A percentile compares a stretch with the other conserved stretches of the same genome.
These are phyloP conservation scores for Avahi laniger DNA, from an alignment of 2,797 vertebrate genomes.

Conservation along the genomic window DNA sequence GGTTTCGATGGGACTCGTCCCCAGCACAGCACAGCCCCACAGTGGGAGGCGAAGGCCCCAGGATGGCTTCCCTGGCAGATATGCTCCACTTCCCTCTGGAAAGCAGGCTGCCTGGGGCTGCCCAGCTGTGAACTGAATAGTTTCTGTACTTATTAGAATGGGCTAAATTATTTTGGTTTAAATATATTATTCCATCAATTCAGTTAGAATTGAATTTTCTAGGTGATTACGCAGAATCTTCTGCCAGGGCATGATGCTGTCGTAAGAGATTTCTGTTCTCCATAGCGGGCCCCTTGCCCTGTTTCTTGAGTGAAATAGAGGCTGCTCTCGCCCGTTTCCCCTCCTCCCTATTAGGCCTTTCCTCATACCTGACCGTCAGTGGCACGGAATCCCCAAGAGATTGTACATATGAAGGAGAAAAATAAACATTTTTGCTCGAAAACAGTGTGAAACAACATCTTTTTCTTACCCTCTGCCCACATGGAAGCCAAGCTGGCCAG, in stretches of 20 bases:
- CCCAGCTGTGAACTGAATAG: constrained; percentile 91
- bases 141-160: constrained; percentile 85
- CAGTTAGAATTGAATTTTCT: constrained; percentile 93
- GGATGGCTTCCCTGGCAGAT: neutral
- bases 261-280: constrained; percentile 95
- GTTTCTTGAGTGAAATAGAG: constrained; percentile 85
- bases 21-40: neutral
- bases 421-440: constrained; percentile 99
- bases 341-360: constrained; percentile 84
- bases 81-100: constrained; percentile 76
- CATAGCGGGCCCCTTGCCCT: constrained; percentile 86
- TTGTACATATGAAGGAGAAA: constrained; percentile 91
- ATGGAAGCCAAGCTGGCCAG: constrained; percentile 5
- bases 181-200: constrained; percentile 91
- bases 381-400: constrained; percentile 90
- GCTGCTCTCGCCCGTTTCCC: constrained; percentile 80
- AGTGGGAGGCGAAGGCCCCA: neutral
- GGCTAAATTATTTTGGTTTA: constrained; percentile 84
- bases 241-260: constrained; percentile 89
- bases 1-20: neutral
- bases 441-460: constrained; percentile 80
- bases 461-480: constrained; percentile 70
- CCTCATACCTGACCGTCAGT: constrained; percentile 87
- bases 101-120: constrained; percentile 84
- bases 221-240: constrained; percentile 90